Conservation (phyloP, 2,113 vertebrate species). For the Excalfactoria chinensis region DNA sequence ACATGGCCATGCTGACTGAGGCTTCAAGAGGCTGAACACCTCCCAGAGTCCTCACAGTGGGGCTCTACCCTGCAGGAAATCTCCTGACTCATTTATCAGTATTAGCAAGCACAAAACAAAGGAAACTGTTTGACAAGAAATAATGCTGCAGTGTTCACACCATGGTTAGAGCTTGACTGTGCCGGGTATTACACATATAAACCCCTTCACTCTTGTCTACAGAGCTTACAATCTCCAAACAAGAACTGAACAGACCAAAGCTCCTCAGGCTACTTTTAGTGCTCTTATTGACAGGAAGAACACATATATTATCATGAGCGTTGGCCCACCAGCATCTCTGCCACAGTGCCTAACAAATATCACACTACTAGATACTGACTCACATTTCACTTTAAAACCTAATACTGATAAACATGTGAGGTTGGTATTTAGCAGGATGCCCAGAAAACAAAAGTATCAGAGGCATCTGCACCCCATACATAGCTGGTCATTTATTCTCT, state of each 20-base stretch:
- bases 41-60: neutral
- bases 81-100: neutral
- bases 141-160: too few species aligned
- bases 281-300: neutral
- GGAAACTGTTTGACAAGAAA: neutral
- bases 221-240: neutral
- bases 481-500: neutral
- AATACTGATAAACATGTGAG: neutral
- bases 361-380: neutral
- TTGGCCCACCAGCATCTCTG: neutral
- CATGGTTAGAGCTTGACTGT: neutral
- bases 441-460: neutral
- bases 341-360: neutral
- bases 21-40: neutral
- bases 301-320: too few species aligned
- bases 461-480: neutral
- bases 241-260: neutral
- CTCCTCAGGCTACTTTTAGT: neutral
- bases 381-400: neutral
- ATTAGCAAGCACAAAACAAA: neutral
- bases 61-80: neutral
- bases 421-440: neutral
- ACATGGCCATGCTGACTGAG: rapidly evolving
- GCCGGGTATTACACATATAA: neutral
- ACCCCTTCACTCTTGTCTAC: neutral